phyloP scores from a whole-genome alignment of 2,888 invertebrate species.

The Junonia oenone region DNA sequence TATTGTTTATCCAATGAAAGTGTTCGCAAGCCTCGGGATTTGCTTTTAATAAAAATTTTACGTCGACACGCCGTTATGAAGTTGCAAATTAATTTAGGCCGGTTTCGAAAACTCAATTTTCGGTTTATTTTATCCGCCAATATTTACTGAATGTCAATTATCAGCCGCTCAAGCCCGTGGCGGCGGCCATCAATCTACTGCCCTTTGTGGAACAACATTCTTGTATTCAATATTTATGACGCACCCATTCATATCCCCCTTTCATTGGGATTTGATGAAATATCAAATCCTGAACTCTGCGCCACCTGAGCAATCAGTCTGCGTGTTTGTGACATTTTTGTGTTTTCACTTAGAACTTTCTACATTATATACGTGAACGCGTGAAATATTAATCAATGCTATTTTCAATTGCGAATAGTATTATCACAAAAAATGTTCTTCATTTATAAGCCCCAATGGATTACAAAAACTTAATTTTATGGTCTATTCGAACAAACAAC shows the following conservation, averaged over 20 bases:
- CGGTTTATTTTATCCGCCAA: conserved; percentile 74
- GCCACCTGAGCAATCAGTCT: conserved; percentile 12
- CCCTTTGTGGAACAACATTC: conserved; percentile 38
- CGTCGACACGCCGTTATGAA: conserved; percentile 66
- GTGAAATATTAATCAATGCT: not conserved
- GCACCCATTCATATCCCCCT: conserved; percentile 23
- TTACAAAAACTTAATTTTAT: not conserved
- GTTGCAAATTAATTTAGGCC: conserved; percentile 76
- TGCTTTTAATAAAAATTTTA: conserved; percentile 64
- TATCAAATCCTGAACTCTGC: conserved; percentile 14
- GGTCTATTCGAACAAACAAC: not conserved
- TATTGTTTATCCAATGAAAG: conserved; percentile 36
- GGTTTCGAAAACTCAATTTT: conserved; percentile 74
- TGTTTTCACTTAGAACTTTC: not conserved
- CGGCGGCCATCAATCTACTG: conserved; percentile 50
- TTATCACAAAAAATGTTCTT: not conserved
- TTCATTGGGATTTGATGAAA: conserved; percentile 18
- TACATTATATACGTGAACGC: not conserved
- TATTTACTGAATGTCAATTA: conserved; percentile 78
- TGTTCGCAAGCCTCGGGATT: conserved; percentile 46
- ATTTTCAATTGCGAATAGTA: not conserved
- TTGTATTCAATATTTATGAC: conserved; percentile 37
- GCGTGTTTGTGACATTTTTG: conserved; percentile 5
- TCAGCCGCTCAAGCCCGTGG: conserved; percentile 41
- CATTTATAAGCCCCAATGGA: not conserved